phyloP scores from a whole-genome alignment of 2,797 vertebrate species.

The Spinibarbus caldwelli region DNA sequence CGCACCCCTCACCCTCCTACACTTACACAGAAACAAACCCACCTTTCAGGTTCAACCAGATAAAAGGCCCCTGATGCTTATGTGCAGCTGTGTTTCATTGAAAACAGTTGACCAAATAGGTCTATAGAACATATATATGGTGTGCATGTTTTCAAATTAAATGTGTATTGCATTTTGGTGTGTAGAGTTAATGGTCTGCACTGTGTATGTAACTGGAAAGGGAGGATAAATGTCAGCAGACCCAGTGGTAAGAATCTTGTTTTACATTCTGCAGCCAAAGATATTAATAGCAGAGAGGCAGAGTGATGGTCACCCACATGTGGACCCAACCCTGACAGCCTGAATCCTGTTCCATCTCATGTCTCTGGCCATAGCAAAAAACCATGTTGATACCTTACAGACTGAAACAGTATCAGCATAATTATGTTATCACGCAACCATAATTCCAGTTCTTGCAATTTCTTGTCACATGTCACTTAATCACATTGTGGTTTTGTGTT shows the following conservation, averaged over 20 bases:
- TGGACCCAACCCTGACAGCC: slow-evolving; percentile 65
- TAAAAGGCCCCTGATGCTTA: slow-evolving; percentile 44
- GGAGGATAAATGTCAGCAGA: slow-evolving; percentile 59
- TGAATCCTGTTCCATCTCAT: slow-evolving; percentile 60
- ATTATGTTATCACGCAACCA: slow-evolving; percentile 27
- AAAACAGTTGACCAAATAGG: neutral
- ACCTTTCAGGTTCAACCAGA: slow-evolving; percentile 63
- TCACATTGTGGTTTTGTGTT: slow-evolving; percentile 18
- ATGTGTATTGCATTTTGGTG: slow-evolving; percentile 8
- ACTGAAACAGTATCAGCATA: slow-evolving; percentile 3
- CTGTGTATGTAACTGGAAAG: slow-evolving; percentile 22
- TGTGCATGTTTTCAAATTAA: neutral
- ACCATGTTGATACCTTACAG: slow-evolving; percentile 2
- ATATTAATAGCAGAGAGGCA: slow-evolving; percentile 76
- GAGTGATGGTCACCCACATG: slow-evolving; percentile 71
- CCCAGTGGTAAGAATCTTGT: slow-evolving; percentile 58
- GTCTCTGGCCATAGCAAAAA: slow-evolving; percentile 50
- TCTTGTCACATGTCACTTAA: slow-evolving; percentile 26
- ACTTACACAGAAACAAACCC: slow-evolving; percentile 52
- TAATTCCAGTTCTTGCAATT: slow-evolving; percentile 21
- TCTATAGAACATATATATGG: neutral
- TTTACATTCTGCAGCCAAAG: slow-evolving; percentile 63
- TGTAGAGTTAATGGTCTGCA: neutral
- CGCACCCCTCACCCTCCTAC: slow-evolving; percentile 50
- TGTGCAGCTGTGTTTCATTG: slow-evolving; percentile 21